Evolutionary conservation across 64 coral and sea anemone genomes (phyloP), one percentile per base, ranked within the genome.

Genomic region (Cladopsammia gracilis): DNA sequence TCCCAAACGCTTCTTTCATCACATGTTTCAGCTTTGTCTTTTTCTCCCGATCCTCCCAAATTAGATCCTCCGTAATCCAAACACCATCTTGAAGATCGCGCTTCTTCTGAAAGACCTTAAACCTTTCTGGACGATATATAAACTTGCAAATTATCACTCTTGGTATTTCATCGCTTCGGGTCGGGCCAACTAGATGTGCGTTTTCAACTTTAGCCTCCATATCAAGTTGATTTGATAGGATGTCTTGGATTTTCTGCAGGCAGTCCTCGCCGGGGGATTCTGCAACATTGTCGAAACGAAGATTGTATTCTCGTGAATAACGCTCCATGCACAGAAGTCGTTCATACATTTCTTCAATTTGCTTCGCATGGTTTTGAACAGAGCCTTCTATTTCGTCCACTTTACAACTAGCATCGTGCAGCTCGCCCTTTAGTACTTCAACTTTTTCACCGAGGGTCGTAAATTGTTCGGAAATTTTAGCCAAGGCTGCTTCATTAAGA

Each of bases 81-180:
- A 64, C 20, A 64, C 62, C 62, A 64, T 64, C 62, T 19, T 6
- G 3, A 64, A 64, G 62, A 64, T 64, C 62, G 20, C 18, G 62
- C 62, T 64, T 64, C 18, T 4, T 64, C 62, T 64, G 62, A 19
- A 64, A 18, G 20, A 64, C 62, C 20, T 64, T 64, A 64, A 4
- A 64, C 62, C 62, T 64, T 19, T 64, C 12, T 64, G 62, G 18
- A 64, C 70, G 70, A 45, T 73, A 73, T 3, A 73, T 22, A 26
- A 73, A 73, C 1, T 73, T 75, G 14, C 72, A 75, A 75, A 75
- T 75, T 46, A 75, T 75, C 19, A 49, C 72, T 18, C 72, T 34
- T 44, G 43, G 72, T 49, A 47, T 75, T 26, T 75, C 72, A 8
- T 46, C 43, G 45, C 19, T 75, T 6, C 45, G 6, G 42, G 48